Conservation (phyloP, 2,797 vertebrate genomes). For the Cygnus olor region DNA sequence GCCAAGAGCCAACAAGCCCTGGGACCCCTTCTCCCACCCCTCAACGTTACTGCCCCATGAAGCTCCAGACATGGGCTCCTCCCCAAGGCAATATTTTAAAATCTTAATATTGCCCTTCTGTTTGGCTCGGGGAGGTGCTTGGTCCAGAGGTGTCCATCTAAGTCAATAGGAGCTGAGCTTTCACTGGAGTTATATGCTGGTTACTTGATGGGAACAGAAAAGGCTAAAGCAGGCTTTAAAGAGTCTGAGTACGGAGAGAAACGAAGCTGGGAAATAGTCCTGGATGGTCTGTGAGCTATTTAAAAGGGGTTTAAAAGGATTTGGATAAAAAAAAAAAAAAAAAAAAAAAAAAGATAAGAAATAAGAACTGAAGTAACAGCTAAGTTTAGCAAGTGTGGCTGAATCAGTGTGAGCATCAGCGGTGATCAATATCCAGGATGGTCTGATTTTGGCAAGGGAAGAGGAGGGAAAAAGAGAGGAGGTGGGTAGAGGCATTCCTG, state of each 20-base stretch:
- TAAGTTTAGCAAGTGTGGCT: slow-evolving; percentile 2
- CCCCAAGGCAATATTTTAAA: background rate
- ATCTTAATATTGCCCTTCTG: background rate
- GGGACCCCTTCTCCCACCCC: background rate
- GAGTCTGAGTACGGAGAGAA: slow-evolving; percentile 51
- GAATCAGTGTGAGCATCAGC: background rate
- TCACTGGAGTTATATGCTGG: background rate
- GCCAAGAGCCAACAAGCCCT: background rate
- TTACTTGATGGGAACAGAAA: slow-evolving; percentile 43
- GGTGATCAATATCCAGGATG: background rate
- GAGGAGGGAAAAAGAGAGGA: background rate
- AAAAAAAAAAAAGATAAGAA: slow-evolving; percentile 31
- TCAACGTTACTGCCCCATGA: background rate
- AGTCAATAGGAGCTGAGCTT: accelerated
- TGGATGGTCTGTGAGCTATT: slow-evolving; percentile 55
- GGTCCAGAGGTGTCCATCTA: background rate
- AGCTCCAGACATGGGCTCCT: background rate
- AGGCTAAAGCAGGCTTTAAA: slow-evolving; percentile 45
- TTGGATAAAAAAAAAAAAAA: slow-evolving; percentile 65
- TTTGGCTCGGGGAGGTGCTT: background rate
- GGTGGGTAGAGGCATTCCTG: accelerated
- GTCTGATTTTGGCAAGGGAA: slow-evolving; percentile 19
- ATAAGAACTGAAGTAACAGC: background rate
- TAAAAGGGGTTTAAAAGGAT: slow-evolving; percentile 68
- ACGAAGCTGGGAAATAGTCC: slow-evolving; percentile 54